Evolutionary conservation across 92 coral and sea anemone species (phyloP), one percentile per base, ranked within the genome.

Genomic region (Siderastrea radians): DNA sequence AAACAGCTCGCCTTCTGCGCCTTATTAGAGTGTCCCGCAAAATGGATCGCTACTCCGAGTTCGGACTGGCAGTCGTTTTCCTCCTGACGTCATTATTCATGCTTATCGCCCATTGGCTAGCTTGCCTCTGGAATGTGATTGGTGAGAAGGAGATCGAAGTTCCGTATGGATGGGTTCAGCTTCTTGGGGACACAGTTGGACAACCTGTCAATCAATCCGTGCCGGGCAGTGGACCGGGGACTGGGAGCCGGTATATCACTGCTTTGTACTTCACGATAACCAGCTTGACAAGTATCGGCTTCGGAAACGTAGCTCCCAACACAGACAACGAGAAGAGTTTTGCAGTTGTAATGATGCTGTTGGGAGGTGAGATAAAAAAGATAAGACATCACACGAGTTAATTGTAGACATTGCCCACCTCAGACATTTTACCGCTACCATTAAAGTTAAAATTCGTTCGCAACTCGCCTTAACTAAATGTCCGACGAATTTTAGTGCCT

Each of bases 11-110:
- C 48, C 93, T 98, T 13, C 90, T 98, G 44, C 93, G 99, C 77
- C 95, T 98, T 68, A 94, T 98, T 57, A 95, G 99, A 75, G 98
- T 98, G 14, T 95, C 96, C 19, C 93, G 99, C 50, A 98, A 98
- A 81, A 91, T 98, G 72, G 99, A 98, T 75, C 98, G 99, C 61
- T 98, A 98, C 82, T 98, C 99, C 46, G 99, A 98, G 69, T 98
- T 96, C 72, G 99, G 99, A 65, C 79, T 98, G 14, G 99, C 99
- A 73, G 98, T 95, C 17, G 89, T 96, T 38, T 90, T 98, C 72
- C 91, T 98, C 64, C 93, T 98, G 83, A 98, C 98, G 66, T 88
- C 96, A 17, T 84, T 95, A n/a, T 96, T 98, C 75, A 83, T 96
- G 50, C 93, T 98, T 54, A 86, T 96, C 57, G 98, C 99, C 53